A percentile compares a stretch with the other conserved stretches of the same genome.
These are phyloP conservation scores for Mesitornis unicolor DNA, from an alignment of 2,113 vertebrate genomes.

Conservation along the genomic window DNA sequence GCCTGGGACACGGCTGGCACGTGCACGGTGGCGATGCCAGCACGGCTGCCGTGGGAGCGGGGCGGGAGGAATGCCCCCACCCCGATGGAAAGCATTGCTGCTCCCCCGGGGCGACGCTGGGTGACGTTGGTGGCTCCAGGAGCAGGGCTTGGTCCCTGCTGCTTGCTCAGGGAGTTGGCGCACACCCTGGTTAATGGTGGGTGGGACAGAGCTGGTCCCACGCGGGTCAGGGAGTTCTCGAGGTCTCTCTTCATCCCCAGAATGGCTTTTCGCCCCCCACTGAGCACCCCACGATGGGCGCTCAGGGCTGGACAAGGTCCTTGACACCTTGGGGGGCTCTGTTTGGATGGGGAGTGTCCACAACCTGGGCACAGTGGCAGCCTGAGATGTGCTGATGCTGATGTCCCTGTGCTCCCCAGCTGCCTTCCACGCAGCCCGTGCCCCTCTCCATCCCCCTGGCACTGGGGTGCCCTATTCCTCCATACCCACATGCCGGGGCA, in stretches of 20 bases:
- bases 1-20: background rate
- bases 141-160: slow-evolving; percentile 25
- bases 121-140: slow-evolving; percentile 15
- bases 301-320: background rate
- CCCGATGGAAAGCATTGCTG: background rate
- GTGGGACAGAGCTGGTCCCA: background rate
- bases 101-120: background rate
- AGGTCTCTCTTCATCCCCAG: background rate
- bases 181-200: background rate
- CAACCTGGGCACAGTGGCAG: too few relatives aligned
- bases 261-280: background rate
- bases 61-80: background rate
- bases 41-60: background rate
- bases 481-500: fast-evolving
- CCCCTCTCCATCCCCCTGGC: background rate
- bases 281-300: fast-evolving
- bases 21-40: fast-evolving
- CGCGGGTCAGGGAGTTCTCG: background rate
- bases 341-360: fast-evolving
- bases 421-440: fast-evolving
- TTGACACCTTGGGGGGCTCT: fast-evolving
- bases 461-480: background rate
- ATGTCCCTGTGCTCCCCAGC: too few relatives aligned
- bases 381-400: too few relatives aligned
- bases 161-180: slow-evolving; percentile 18